Evolutionary conservation across 1,140 invertebrate species (phyloP).

Genomic region (Metaphire vulgaris): DNA sequence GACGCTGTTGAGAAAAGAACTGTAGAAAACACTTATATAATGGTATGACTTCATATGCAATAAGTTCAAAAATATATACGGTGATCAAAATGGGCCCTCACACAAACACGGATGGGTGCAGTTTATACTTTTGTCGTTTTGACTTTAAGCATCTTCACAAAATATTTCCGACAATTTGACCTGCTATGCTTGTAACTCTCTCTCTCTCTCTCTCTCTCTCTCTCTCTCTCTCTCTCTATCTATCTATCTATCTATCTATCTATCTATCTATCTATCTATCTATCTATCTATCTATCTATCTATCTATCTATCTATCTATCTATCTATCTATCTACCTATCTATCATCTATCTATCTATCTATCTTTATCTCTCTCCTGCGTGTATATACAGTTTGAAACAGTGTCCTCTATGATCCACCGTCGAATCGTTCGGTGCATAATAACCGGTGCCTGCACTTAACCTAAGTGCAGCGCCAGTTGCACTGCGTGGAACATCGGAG

Average conservation of each 20-base stretch:
- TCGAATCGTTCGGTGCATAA: background rate
- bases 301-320: background rate
- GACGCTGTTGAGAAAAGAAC: no score
- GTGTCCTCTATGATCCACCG: background rate
- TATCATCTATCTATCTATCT: background rate
- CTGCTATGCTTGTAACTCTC: background rate
- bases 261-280: background rate
- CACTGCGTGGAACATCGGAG: no score
- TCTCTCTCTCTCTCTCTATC: background rate
- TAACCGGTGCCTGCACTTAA: background rate
- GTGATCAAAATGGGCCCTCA: background rate
- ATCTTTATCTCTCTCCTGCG: background rate
- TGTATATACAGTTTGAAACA: background rate
- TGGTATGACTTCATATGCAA: no score
- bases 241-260: background rate
- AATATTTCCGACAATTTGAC: background rate
- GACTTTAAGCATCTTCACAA: background rate
- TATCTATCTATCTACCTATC: background rate
- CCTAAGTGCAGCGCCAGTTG: no score
- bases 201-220: background rate
- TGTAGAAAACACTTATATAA: no score
- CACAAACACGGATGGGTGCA: background rate
- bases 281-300: constrained; percentile 12
- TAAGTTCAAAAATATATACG: no score
- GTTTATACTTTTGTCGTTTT: background rate